Base-by-base conservation (phyloP, 2,888 invertebrate species). In the Diaphora mendica region DNA sequence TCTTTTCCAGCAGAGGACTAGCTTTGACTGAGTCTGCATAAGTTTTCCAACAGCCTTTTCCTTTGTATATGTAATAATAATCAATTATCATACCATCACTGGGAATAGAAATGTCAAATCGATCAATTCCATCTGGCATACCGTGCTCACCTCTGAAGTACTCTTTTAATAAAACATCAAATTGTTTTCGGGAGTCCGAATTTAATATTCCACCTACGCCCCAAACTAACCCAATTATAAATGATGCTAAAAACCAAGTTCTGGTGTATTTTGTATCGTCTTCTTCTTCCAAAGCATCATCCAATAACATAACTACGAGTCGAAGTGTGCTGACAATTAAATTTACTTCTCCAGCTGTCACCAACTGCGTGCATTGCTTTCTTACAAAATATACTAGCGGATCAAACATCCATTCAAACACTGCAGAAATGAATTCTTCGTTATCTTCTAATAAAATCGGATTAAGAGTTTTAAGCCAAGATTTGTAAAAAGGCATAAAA, bases 11-110 rank as follows among this genome's bases (percentile, higher is more conserved):
- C 9, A 96, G 86, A 82, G 93, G 92, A 48, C 94, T 90, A 55
- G 91, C 87, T 86, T 96, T 97, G 0, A 98, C 97, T 68, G 97
- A 89, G 73, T 99, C 99, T 2, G 97, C 97, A 97, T 98, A 99
- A 72, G 97, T 97, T 87, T 98, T 98, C 99, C 99, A 99, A 70
- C 96, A 96, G 0, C 99, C 99, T 90, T 98, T 97, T 62, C 97
- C 97, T 90, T 97, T 98, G 87, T 96, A 98, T 90, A 97, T 96
- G 88, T 98, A 99, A 84, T 96, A 96, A 91, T 98, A 98, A 90
- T 99, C 99, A 82, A 97, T 97, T 11, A 99, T 92, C 70, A 97
- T 90, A 0, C 98, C 98, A 76, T 98, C 99, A 0, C 93, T 81
- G 0, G 99, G 99, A 79, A 98, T 94, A 0, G 97, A 96, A 3